Evolutionary conservation across 2,888 invertebrate genomes (phyloP).

Genomic region (Volucella zonaria): DNA sequence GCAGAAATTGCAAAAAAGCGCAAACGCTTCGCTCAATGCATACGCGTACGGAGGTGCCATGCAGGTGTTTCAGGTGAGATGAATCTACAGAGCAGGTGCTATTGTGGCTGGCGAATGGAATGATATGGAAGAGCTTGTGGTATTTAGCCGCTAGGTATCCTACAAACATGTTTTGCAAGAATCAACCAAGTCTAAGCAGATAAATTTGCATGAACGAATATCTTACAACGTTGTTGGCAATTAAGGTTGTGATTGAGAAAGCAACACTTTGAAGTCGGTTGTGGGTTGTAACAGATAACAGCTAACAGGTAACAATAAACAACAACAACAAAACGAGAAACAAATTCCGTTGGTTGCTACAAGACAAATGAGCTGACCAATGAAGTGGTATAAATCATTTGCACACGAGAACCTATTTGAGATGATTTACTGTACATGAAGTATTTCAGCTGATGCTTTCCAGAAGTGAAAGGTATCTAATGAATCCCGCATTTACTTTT

Average conservation of each 20-base stretch:
- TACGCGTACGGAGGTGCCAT: not conserved
- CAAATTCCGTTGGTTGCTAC: no score
- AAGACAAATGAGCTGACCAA: no score
- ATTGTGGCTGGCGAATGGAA: not conserved
- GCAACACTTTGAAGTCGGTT: not conserved
- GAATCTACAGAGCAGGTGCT: constrained; percentile 25
- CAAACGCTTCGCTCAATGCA: not conserved
- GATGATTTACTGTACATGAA: no score
- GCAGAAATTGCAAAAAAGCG: constrained; percentile 28
- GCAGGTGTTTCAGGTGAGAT: constrained; percentile 32
- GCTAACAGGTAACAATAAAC: no score
- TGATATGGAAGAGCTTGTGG: constrained; percentile 4
- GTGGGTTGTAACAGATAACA: no score
- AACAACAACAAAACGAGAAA: no score
- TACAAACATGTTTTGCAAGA: constrained; percentile 7
- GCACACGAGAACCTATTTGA: no score
- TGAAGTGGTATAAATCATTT: no score
- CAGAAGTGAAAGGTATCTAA: no score
- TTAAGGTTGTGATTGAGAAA: constrained; percentile 21
- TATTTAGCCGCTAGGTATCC: constrained; percentile 4
- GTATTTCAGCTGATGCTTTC: no score
- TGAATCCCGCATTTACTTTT: no score
- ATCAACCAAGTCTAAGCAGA: not conserved
- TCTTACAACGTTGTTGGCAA: not conserved
- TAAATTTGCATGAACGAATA: constrained; percentile 2